Evolutionary conservation across 1,140 invertebrate genomes (phyloP), one percentile per base, ranked within the genome.

Genomic region (Tachypleus tridentatus): DNA sequence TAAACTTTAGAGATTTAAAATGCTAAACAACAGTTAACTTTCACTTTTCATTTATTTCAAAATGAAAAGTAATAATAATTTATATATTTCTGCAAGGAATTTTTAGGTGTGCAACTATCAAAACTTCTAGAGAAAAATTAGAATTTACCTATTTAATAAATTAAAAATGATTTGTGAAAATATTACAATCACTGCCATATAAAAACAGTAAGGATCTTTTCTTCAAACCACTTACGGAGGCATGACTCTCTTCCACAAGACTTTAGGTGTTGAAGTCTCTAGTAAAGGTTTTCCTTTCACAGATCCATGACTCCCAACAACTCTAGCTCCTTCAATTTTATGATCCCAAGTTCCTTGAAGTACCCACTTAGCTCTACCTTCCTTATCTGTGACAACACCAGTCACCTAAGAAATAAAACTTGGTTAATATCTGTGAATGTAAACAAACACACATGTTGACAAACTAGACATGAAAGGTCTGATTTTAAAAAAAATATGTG

Each of bases 321-420:
- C 93, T 48, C 89, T 86, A 49, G 94, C 91, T 64, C 92, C 89
- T 80, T 98, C 95, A 67, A 99, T 92, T 76, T 90, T 88, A 57
- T 83, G 81, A 79, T 98, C 95, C 97, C 97, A 99, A 52, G 90
- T 91, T 9, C 95, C 95, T 72, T 89, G 89, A 51, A 98, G 81
- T 62, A 96, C 86, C 82, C 83, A 91, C 67, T 84, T 84, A 49
- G 84, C 81, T 62, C 76, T 77, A 11, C 84, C 85, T 58, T 80
- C 76, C 54, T 74, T 76, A 73, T 87, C 81, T 69, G 83, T 82
- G 4, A 88, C 83, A 69, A 85, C 82, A 49, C 86, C 86, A 62
- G 84, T 85, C 49, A 88, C 85, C 86, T 87, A 69, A 4, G 7
- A 66, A 51, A 50, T 57, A 62, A 52, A 53, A 51, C 8, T 47